Conservation (phyloP, 2,888 invertebrate genomes). For the Melieria crassipennis region DNA sequence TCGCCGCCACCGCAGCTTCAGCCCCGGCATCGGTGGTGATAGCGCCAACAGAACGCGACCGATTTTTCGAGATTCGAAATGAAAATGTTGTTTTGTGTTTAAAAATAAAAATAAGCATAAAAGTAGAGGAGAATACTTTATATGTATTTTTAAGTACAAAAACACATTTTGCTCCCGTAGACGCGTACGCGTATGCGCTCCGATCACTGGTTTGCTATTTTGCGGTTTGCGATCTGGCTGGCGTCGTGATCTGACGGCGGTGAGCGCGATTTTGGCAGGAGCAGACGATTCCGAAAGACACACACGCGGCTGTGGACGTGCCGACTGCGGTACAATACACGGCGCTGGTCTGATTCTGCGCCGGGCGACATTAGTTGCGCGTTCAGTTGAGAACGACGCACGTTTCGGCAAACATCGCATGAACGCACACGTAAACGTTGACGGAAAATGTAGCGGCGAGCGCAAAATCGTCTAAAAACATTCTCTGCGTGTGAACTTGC, state of each 20-base stretch:
- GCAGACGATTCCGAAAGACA: neutral
- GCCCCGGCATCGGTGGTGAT: no score
- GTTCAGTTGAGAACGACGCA: conserved; percentile 59
- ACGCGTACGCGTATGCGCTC: neutral
- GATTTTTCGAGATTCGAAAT: no score
- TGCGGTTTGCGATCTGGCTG: conserved; percentile 1
- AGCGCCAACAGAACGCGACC: no score
- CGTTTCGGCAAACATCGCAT: conserved; percentile 50
- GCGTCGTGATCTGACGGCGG: neutral
- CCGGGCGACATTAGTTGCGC: conserved; percentile 50
- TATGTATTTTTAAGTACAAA: neutral
- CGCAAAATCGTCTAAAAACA: no score
- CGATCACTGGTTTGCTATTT: neutral
- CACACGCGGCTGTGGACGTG: no score
- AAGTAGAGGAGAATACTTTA: neutral
- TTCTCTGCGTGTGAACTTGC: no score
- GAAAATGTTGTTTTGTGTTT: no score
- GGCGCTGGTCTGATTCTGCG: no score
- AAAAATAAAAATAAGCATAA: neutral
- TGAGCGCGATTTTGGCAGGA: conserved; percentile 3
- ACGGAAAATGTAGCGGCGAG: no score
- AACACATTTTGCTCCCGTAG: neutral
- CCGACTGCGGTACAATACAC: no score
- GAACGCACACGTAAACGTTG: no score
- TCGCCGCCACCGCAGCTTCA: no score